phyloP scores from a whole-genome alignment of 2,888 invertebrate genomes.

The Leistus spinibarbis region DNA sequence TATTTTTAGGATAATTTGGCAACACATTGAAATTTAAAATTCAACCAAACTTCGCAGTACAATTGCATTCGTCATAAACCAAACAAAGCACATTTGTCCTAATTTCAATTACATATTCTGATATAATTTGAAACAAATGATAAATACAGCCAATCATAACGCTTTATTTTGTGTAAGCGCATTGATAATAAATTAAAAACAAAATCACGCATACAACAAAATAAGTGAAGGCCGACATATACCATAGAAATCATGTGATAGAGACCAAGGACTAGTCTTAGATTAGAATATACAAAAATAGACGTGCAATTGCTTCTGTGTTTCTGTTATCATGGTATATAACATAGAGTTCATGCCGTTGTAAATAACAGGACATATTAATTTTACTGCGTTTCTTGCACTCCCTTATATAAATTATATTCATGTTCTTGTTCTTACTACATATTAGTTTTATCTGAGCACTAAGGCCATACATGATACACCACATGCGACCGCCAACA shows the following conservation, averaged over 20 bases:
- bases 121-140: not conserved
- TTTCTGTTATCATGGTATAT: not conserved
- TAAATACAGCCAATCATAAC: not conserved
- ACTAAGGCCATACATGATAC: not conserved
- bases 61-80: not conserved
- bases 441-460: not conserved
- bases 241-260: constrained; percentile 22
- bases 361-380: not conserved
- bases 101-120: not conserved
- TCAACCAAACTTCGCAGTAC: not conserved
- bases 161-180: not conserved
- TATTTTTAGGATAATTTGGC: too few species aligned
- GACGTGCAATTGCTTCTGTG: constrained; percentile 18
- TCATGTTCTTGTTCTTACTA: not conserved
- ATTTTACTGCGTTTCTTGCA: not conserved
- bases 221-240: constrained; percentile 19
- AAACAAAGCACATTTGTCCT: not conserved
- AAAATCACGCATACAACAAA: constrained; percentile 24
- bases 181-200: not conserved
- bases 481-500: not conserved
- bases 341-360: not conserved
- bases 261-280: constrained; percentile 34
- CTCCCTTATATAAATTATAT: not conserved
- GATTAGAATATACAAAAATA: constrained; percentile 33
- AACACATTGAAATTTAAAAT: not conserved